Percentiles rank a stretch among this genome's conserved stretches.
phyloP scores from a whole-genome alignment of 2,888 invertebrate genomes.

The Pedicia rivosa region DNA sequence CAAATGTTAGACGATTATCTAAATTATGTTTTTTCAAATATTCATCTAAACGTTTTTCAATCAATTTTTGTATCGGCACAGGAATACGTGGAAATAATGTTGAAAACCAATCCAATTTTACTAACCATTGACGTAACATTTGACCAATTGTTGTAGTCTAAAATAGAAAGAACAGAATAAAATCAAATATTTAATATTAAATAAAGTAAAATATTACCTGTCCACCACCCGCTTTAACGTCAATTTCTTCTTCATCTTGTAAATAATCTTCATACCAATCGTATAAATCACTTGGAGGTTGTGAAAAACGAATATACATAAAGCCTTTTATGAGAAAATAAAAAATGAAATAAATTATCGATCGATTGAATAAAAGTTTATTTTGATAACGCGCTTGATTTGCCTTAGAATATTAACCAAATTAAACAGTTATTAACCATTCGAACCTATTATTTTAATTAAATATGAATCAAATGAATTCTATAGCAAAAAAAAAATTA shows the following conservation, averaged over 20 bases:
- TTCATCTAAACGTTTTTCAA: constrained; percentile 59
- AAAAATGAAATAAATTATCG: neutral
- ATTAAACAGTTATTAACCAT: too few relatives aligned
- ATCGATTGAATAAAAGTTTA: neutral
- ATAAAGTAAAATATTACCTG: constrained; percentile 35
- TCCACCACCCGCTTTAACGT: constrained; percentile 96
- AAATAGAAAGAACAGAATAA: constrained; percentile 3
- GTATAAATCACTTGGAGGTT: constrained; percentile 88
- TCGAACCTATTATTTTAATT: too few relatives aligned
- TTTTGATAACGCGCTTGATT: too few relatives aligned
- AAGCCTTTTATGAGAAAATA: constrained; percentile 33
- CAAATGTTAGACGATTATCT: constrained; percentile 3
- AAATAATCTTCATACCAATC: constrained; percentile 95
- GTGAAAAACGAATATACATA: constrained; percentile 80
- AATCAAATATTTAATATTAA: neutral
- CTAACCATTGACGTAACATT: constrained; percentile 79
- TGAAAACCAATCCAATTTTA: constrained; percentile 97
- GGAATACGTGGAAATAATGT: constrained; percentile 98
- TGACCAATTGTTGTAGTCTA: constrained; percentile 74
- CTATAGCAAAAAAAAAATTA: neutral
- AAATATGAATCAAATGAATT: neutral
- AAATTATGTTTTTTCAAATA: constrained; percentile 36
- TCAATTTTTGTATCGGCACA: constrained; percentile 89
- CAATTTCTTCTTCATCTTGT: constrained; percentile 92
- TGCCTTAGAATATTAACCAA: too few relatives aligned